These are phyloP conservation scores for Zaprionus nigranus DNA, from an alignment of 1,140 invertebrate genomes.

Conservation along the genomic window DNA sequence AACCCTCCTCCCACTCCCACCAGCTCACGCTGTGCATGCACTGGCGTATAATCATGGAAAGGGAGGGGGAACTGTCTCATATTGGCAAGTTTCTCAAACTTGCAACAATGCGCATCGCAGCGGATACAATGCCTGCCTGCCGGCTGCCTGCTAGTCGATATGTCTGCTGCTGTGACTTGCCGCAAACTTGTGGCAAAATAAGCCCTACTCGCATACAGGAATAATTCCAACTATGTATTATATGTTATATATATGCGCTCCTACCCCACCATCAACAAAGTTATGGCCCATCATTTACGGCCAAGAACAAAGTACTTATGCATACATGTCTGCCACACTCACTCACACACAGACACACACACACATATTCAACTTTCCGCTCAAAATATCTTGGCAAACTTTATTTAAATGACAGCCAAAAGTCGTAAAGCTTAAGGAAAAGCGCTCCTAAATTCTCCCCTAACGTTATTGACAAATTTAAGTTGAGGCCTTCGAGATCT, in stretches of 20 bases:
- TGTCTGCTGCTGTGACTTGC: background rate
- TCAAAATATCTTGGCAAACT: conserved; percentile 2
- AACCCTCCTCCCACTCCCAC: background rate
- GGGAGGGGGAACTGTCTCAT: background rate
- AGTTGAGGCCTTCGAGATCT: conserved; percentile 13
- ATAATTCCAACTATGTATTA: conserved; percentile 1
- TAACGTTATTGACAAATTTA: conserved; percentile 59
- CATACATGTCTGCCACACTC: background rate
- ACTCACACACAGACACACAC: background rate
- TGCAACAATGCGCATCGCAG: background rate
- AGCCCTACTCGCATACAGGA: background rate
- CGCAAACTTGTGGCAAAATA: background rate
- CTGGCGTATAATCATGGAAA: conserved; percentile 18
- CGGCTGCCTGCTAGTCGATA: background rate
- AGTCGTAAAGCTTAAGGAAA: conserved; percentile 19
- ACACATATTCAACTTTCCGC: background rate
- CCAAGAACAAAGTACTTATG: conserved; percentile 7
- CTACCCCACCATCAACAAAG: background rate
- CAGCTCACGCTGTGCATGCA: background rate
- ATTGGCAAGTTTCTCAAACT: conserved; percentile 32
- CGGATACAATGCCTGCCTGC: no score
- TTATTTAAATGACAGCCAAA: conserved; percentile 17
- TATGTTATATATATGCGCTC: background rate
- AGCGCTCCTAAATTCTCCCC: conserved; percentile 19
- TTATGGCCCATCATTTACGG: conserved; percentile 2